Base-by-base conservation (phyloP, 2,797 vertebrate species). In the Coilia nasus region DNA sequence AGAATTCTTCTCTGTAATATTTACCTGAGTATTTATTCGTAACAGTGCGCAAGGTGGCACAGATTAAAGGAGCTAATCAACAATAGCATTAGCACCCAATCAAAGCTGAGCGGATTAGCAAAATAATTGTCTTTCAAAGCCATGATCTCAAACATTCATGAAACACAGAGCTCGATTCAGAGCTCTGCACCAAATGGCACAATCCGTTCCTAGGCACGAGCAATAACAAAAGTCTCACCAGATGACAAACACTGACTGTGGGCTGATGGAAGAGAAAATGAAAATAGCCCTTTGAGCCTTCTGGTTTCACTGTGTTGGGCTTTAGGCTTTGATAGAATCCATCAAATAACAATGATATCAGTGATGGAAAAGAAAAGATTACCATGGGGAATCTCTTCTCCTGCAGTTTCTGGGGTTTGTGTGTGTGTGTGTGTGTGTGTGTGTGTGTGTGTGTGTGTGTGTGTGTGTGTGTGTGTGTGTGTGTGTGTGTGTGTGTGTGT, bases 331-430 rank as follows among this genome's bases (percentile, higher is more conserved):
- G 86, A 87, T 87, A 83, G 80, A 83, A 88, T 85, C 67, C 81
- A 82, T 87, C 85, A 88, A 90, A 91, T 83, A 85, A 82, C 81
- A 87, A 88, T 85, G 78, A 90, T 85, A 85, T 81, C 81, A 90
- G 90, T 47, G 89, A 90, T 90, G 81, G 87, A 85, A 87, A 35
- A 75, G 67, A 75, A 7, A 75, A 75, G 67, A 75, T 75, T 75
- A 75, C 67, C 67, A 75, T 28, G 67, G 31, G 67, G 23, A 75
- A 31, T 35, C 5, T 35, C 15, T 14, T 28, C 62, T 64, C 12
- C 59, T 62, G 21, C 59, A 23, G 23, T 62, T 62, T 62, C 23
- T 21, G n/a, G 62, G 62, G 62, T 12, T 28, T 25, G 23, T 64
- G 12, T 14, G 9, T 67, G 11, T 67, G 67, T 35, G 83, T 25